Evolutionary conservation across 2,113 vertebrate species (phyloP), one percentile per base, ranked within the genome.

Genomic region (Smithornis capensis): DNA sequence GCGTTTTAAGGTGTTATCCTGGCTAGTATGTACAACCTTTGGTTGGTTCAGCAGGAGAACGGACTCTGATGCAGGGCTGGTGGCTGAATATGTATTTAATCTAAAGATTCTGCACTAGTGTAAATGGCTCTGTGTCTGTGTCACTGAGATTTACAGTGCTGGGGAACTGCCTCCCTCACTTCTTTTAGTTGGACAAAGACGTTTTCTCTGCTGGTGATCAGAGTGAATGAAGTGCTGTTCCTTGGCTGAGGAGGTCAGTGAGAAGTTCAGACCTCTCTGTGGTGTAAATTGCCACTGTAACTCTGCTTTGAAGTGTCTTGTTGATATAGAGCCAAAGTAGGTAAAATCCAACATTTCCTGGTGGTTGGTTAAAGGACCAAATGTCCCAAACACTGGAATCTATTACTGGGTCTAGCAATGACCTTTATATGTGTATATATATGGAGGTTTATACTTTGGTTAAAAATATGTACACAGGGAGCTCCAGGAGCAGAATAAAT

Each of bases 391-490:
- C 13, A 23, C 14, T 25, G 63, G 49, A 40, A 9, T 13, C 40
- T 10, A 40, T 40, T 40, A 40, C 4, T 83, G 10, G 55, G 42
- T 29, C 4, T 29, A 21, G 11, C 28, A 77, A 8, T 45, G 22
- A 27, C 21, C 12, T 47, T 28, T 23, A 0, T 42, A 1, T 24
- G 9, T 47, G 33, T 14, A 4, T n/a, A 10, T 28, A 16, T 21
- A 12, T 22, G 4, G 23, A 50, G 6, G 2, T 52, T 50, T 64
- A 38, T 57, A 9, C 13, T 71, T 74, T 28, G 27, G 2, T 84
- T 84, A 27, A 29, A 44, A 55, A 18, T 31, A 28, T 4, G 2
- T 42, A 5, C 33, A 17, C 17, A 12, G 14, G 5, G 9, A 14
- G 16, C 24, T 69, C 11, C 10, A 42, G 31, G 29, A 15, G 3